Conservation (phyloP, 2,888 invertebrate species). For the Eupithecia exiguata region DNA sequence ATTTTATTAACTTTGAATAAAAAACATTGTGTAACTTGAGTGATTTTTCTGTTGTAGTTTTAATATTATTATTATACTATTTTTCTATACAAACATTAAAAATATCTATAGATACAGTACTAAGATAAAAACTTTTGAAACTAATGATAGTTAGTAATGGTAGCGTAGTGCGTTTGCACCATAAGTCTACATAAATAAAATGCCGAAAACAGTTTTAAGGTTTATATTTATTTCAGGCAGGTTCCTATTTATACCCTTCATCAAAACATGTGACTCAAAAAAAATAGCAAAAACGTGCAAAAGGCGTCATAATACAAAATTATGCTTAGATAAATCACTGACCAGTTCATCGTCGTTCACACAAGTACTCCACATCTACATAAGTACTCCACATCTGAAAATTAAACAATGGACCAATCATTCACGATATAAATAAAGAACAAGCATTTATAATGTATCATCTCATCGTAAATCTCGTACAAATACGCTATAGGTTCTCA, state of each 20-base stretch:
- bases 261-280: neutral
- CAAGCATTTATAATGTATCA: neutral
- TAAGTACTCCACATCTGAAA: neutral
- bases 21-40: no score
- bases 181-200: neutral
- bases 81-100: no score
- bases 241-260: neutral
- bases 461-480: no score
- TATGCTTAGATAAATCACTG: neutral
- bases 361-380: neutral
- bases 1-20: no score
- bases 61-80: no score
- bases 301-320: neutral
- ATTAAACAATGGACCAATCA: neutral
- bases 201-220: neutral
- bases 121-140: no score
- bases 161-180: no score
- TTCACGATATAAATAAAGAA: neutral
- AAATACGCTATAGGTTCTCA: neutral
- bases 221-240: neutral
- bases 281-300: neutral
- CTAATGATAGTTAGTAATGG: no score
- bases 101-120: no score
- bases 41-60: no score
- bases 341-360: no score